Conservation (phyloP, 2,888 invertebrate genomes). For the Pseudoips prasinana region DNA sequence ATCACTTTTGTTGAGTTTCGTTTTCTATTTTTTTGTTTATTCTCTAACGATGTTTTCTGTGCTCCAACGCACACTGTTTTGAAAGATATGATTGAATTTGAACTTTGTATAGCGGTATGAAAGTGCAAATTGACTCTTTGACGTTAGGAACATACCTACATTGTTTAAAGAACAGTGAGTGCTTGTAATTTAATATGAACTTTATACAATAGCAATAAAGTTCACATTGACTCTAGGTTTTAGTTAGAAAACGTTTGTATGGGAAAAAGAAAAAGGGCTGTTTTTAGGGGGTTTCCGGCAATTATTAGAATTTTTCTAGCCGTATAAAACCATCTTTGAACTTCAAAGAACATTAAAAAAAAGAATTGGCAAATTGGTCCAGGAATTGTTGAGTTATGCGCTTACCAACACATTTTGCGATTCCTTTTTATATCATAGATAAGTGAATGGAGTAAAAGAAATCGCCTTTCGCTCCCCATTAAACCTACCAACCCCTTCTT, state of each 20-base stretch:
- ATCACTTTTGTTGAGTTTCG: slow-evolving; percentile 4
- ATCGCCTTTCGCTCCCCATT: too few relatives aligned
- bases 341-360: slow-evolving; percentile 11
- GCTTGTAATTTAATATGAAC: slow-evolving; percentile 23
- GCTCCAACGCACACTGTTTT: slow-evolving; percentile 23
- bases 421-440: slow-evolving; percentile 10
- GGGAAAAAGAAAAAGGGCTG: slow-evolving; percentile 16
- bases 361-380: slow-evolving; percentile 16
- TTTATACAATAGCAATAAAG: slow-evolving; percentile 20
- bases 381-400: slow-evolving; percentile 10
- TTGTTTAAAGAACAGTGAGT: slow-evolving; percentile 25
- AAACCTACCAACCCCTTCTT: too few relatives aligned
- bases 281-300: slow-evolving; percentile 16
- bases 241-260: slow-evolving; percentile 20
- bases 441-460: neutral
- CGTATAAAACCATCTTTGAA: slow-evolving; percentile 3
- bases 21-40: slow-evolving; percentile 6
- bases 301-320: slow-evolving; percentile 17
- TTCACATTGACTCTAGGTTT: slow-evolving; percentile 11
- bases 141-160: slow-evolving; percentile 18
- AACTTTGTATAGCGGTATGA: slow-evolving; percentile 9
- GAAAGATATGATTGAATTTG: slow-evolving; percentile 18
- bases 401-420: slow-evolving; percentile 12
- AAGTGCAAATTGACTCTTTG: slow-evolving; percentile 8
- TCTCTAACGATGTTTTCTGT: slow-evolving; percentile 14